Evolutionary conservation across 1,140 invertebrate genomes (phyloP).

Genomic region (Cardiocondyla obscurior): DNA sequence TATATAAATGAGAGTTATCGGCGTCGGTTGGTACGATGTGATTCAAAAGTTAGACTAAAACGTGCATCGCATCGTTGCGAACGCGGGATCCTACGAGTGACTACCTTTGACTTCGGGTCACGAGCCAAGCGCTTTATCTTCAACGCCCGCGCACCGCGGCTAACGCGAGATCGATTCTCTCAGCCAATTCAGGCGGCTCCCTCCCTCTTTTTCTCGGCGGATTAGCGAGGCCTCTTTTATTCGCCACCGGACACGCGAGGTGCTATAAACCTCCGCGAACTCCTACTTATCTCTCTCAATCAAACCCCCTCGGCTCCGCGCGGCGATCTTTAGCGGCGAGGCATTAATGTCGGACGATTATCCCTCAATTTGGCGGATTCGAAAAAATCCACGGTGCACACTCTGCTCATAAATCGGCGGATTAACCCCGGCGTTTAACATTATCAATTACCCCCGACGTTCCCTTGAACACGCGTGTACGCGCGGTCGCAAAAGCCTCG

Average conservation of each 20-base stretch:
- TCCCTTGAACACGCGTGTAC: not conserved
- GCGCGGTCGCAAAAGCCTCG: conserved; percentile 11
- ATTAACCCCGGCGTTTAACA: conserved; percentile 81
- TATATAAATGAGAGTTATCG: not conserved
- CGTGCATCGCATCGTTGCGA: conserved; percentile 1
- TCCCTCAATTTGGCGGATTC: conserved; percentile 79
- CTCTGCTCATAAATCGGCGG: conserved; percentile 80
- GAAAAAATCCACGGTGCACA: conserved; percentile 74
- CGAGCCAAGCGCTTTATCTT: conserved; percentile 39
- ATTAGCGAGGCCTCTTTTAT: conserved; percentile 54
- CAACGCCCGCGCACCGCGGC: conserved; percentile 1
- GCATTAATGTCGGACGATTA: conserved; percentile 78
- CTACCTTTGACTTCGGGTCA: conserved; percentile 26
- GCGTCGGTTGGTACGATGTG: not conserved
- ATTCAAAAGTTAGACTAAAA: not conserved
- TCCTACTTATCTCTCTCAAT: conserved; percentile 68
- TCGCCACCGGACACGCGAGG: conserved; percentile 47
- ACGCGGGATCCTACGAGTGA: conserved; percentile 16
- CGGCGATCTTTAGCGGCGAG: conserved; percentile 61
- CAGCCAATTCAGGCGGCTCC: conserved; percentile 11
- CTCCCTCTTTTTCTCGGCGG: conserved; percentile 8
- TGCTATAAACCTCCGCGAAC: conserved; percentile 34
- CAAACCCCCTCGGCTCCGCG: conserved; percentile 10
- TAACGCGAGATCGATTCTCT: conserved; percentile 41
- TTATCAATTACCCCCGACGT: conserved; percentile 80